A percentile compares a stretch with the other conserved stretches of the same genome.
Evolutionary conservation across 2,113 vertebrate species (phyloP).

Genomic region (Isichthys henryi): DNA sequence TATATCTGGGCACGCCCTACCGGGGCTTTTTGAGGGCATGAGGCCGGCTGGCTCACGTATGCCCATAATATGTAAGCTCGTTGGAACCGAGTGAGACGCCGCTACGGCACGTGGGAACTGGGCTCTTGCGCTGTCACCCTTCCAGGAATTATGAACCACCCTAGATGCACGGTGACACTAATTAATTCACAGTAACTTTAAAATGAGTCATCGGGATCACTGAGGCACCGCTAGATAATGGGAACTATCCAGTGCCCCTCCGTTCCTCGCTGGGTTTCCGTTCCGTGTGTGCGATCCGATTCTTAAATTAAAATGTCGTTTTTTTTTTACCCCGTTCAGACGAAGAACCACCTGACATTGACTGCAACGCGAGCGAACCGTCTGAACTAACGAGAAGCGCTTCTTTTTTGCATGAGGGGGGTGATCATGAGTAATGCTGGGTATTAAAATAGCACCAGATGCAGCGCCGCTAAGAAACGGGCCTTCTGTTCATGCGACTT

Average conservation of each 20-base stretch:
- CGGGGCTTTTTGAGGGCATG: neutral
- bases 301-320: neutral
- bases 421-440: neutral
- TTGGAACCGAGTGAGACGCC: neutral
- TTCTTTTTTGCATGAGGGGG: neutral
- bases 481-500: neutral
- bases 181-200: neutral
- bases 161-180: neutral
- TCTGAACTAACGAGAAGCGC: neutral
- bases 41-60: neutral
- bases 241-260: neutral
- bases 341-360: neutral
- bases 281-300: neutral
- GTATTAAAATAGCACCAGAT: neutral
- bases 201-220: neutral
- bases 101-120: neutral
- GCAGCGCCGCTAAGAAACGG: neutral
- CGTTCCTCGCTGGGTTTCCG: neutral
- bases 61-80: neutral
- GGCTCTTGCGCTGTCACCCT: neutral
- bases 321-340: neutral
- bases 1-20: neutral
- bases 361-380: neutral
- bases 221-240: neutral
- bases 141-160: neutral